These are phyloP conservation scores for Tupaia tana DNA, from an alignment of 2,113 vertebrate species.

Conservation along the genomic window DNA sequence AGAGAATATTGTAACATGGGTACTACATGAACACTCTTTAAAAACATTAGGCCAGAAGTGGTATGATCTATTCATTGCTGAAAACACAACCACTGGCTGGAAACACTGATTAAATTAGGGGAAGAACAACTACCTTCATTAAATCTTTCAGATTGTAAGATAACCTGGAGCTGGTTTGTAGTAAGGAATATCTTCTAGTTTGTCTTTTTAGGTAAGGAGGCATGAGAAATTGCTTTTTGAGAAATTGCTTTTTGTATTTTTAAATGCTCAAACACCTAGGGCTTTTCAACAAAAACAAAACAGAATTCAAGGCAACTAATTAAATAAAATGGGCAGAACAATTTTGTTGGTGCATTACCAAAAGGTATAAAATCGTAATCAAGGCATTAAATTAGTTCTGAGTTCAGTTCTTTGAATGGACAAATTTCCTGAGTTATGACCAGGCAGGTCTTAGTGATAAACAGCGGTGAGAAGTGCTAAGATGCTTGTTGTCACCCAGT, in stretches of 20 bases:
- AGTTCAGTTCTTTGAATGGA: rapidly evolving
- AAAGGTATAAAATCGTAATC: neutral
- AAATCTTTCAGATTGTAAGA: neutral
- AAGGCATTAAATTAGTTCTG: neutral
- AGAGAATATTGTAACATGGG: neutral
- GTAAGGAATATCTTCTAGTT: neutral
- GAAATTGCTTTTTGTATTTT: constrained; percentile 46
- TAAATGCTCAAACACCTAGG: neutral
- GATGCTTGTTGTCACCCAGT: neutral
- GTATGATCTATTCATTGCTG: neutral
- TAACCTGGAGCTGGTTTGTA: neutral
- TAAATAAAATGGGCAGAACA: neutral
- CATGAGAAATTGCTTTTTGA: constrained; percentile 39
- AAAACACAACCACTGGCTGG: neutral
- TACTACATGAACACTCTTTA: neutral
- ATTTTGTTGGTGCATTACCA: constrained; percentile 4
- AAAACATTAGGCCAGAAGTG: neutral
- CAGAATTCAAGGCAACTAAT: constrained; percentile 9
- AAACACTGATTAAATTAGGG: neutral
- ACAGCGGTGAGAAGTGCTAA: neutral
- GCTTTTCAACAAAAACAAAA: neutral
- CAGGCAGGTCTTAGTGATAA: neutral
- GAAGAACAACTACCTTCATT: neutral
- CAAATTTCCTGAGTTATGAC: neutral
- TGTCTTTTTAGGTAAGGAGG: neutral